Evolutionary conservation across 2,888 invertebrate species (phyloP).

Genomic region (Sarcophaga carnaria): DNA sequence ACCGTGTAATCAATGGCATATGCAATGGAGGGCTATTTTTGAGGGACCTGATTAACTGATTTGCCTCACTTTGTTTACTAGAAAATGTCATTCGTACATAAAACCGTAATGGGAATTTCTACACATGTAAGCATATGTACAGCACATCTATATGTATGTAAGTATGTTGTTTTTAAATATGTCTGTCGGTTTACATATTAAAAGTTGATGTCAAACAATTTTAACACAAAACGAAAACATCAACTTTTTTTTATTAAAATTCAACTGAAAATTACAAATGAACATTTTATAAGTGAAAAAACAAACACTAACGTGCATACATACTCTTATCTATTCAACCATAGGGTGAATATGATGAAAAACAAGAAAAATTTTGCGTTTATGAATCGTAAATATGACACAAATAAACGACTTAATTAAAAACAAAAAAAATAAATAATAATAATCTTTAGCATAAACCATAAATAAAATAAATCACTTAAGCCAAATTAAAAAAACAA

Average conservation of each 20-base stretch:
- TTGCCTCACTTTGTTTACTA: background rate
- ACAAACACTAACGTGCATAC: background rate
- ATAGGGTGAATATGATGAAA: constrained; percentile 12
- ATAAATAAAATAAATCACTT: constrained; percentile 20
- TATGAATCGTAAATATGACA: constrained; percentile 38
- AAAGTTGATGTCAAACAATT: constrained; percentile 58
- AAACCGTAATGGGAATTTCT: constrained; percentile 32
- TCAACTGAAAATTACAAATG: constrained; percentile 51
- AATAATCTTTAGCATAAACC: constrained; percentile 40
- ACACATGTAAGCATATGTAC: constrained; percentile 15
- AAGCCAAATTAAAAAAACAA: constrained; percentile 1
- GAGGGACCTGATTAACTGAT: too few species aligned
- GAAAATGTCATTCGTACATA: constrained; percentile 40
- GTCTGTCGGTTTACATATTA: constrained; percentile 6
- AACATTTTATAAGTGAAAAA: constrained; percentile 43
- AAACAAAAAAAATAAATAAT: constrained; percentile 24
- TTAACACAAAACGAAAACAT: constrained; percentile 49
- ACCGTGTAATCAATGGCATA: too few species aligned
- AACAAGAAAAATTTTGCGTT: constrained; percentile 31
- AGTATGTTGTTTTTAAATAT: background rate
- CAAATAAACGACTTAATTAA: constrained; percentile 34
- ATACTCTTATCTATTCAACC: background rate
- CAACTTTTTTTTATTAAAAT: constrained; percentile 53
- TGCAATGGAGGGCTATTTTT: too few species aligned
- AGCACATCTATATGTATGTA: background rate